Percentiles rank a stretch among this genome's conserved stretches.
phyloP scores from a whole-genome alignment of 2,888 invertebrate genomes.

The Rhagonycha fulva region DNA sequence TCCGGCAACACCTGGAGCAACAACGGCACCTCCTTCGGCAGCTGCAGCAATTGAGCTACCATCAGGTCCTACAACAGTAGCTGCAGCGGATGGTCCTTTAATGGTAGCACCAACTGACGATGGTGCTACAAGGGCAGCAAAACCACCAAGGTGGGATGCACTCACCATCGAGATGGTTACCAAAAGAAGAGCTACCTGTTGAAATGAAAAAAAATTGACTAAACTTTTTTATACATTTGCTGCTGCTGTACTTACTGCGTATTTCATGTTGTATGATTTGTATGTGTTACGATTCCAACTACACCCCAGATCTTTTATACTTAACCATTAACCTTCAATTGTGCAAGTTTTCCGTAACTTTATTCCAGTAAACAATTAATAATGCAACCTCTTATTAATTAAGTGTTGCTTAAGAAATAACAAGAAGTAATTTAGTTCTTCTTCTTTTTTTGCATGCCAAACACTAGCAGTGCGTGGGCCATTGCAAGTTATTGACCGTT shows the following conservation, averaged over 20 bases:
- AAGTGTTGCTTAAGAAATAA: no score
- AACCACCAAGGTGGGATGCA: slow-evolving; percentile 18
- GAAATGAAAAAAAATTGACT: not conserved
- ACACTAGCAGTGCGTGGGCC: no score
- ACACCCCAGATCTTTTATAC: slow-evolving; percentile 26
- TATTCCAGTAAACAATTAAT: no score
- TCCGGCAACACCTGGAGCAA: slow-evolving; percentile 20
- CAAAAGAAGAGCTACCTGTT: slow-evolving; percentile 12
- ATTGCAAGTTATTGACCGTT: no score
- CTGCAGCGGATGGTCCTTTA: slow-evolving; percentile 33
- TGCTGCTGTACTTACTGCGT: slow-evolving; percentile 15
- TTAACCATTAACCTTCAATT: slow-evolving; percentile 17
- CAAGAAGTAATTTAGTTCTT: no score
- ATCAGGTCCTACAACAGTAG: slow-evolving; percentile 43
- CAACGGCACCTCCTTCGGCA: slow-evolving; percentile 44
- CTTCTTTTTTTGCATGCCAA: no score
- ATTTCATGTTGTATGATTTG: slow-evolving; percentile 22
- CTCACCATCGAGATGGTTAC: slow-evolving; percentile 12
- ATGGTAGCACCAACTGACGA: slow-evolving; percentile 28
- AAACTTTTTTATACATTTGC: no score
- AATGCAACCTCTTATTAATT: no score
- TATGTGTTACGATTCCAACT: not conserved
- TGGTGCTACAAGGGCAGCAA: slow-evolving; percentile 34
- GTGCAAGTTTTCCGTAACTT: not conserved
- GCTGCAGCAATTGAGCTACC: slow-evolving; percentile 53